A percentile compares a stretch with the other conserved stretches of the same genome.
Conservation (phyloP, 2,888 invertebrate genomes). For the Saturnia japonica region DNA sequence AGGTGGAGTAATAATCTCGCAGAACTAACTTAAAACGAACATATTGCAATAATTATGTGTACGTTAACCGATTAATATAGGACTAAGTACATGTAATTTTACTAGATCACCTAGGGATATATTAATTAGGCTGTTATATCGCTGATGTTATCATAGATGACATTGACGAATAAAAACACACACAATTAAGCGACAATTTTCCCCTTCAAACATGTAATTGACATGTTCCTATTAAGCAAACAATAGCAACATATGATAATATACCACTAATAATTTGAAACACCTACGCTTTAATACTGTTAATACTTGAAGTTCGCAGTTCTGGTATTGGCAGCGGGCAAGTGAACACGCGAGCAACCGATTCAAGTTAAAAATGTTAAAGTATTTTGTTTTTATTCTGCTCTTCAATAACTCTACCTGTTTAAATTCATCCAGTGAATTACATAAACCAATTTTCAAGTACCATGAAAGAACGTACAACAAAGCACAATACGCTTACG, state of each 20-base stretch:
- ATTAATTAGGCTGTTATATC: background rate
- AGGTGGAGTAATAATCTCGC: no score
- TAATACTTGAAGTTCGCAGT: slow-evolving; percentile 56
- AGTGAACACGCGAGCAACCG: slow-evolving; percentile 14
- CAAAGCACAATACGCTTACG: slow-evolving; percentile 60
- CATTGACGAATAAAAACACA: slow-evolving; percentile 23
- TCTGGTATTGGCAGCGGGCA: slow-evolving; percentile 28
- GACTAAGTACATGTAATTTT: background rate
- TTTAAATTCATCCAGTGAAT: slow-evolving; percentile 36
- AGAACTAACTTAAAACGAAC: no score
- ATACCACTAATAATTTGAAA: slow-evolving; percentile 62
- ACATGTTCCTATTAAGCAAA: slow-evolving; percentile 64
- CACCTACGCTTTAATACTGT: slow-evolving; percentile 41
- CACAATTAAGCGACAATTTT: slow-evolving; percentile 45
- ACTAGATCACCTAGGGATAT: background rate
- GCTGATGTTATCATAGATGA: slow-evolving; percentile 22
- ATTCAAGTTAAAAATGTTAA: slow-evolving; percentile 43
- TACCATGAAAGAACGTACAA: slow-evolving; percentile 55
- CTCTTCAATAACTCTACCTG: slow-evolving; percentile 37
- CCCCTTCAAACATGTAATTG: slow-evolving; percentile 66
- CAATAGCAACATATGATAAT: slow-evolving; percentile 46
- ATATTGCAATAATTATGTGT: no score
- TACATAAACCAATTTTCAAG: slow-evolving; percentile 55
- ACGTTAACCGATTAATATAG: no score
- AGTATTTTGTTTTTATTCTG: slow-evolving; percentile 36